These are phyloP conservation scores for Euborellia annulipes DNA, from an alignment of 1,140 invertebrate species.

Conservation along the genomic window DNA sequence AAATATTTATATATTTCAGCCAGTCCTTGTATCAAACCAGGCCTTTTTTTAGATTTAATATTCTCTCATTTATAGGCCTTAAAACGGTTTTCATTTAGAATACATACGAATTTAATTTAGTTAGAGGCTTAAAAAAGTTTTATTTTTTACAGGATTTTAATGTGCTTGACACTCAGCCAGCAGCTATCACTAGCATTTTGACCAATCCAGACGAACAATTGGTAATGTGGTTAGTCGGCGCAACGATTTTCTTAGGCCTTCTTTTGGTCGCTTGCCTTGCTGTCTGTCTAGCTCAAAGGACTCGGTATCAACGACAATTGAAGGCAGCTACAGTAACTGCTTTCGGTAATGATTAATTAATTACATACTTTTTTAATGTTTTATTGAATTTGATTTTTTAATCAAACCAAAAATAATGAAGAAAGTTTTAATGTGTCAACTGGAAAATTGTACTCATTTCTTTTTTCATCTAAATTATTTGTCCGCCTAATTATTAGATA, in stretches of 20 bases:
- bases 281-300: conserved; percentile 64
- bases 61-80: too few relatives aligned
- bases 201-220: conserved; percentile 30
- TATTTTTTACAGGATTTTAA: conserved; percentile 54
- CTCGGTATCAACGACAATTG: conserved; percentile 68
- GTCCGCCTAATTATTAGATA: too few relatives aligned
- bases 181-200: conserved; percentile 17
- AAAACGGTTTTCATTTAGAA: too few relatives aligned
- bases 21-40: too few relatives aligned
- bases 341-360: conserved; percentile 51
- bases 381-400: too few relatives aligned
- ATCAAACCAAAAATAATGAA: neutral
- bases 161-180: conserved; percentile 72
- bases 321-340: conserved; percentile 86
- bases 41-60: too few relatives aligned
- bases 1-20: too few relatives aligned
- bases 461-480: too few relatives aligned
- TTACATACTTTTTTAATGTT: neutral
- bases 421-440: neutral
- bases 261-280: conserved; percentile 61
- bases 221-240: conserved; percentile 60
- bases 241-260: conserved; percentile 58
- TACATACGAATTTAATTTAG: too few relatives aligned
- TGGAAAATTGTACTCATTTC: too few relatives aligned
- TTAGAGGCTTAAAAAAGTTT: too few relatives aligned